These are phyloP conservation scores for Thalpophila matura DNA, from an alignment of 2,888 invertebrate genomes.

Conservation along the genomic window DNA sequence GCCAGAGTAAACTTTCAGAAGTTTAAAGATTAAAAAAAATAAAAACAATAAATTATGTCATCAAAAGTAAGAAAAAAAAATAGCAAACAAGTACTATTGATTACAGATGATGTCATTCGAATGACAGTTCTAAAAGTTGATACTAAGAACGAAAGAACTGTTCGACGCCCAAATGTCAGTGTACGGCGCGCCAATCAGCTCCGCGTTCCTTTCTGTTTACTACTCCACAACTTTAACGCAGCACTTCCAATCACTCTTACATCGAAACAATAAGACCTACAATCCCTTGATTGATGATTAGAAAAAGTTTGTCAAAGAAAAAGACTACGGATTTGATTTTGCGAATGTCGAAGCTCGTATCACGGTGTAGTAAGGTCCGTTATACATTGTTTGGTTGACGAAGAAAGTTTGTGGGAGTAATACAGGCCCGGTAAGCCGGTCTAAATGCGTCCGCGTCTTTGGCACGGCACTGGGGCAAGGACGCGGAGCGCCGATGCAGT, in stretches of 20 bases:
- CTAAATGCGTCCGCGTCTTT: slow-evolving; percentile 85
- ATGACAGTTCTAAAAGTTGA: slow-evolving; percentile 68
- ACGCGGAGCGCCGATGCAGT: slow-evolving; percentile 85
- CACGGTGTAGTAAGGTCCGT: slow-evolving; percentile 72
- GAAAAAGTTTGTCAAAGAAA: slow-evolving; percentile 73
- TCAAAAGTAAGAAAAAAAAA: neutral
- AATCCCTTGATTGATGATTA: slow-evolving; percentile 65
- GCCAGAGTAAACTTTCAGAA: neutral
- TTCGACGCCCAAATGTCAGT: slow-evolving; percentile 83
- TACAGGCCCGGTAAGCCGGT: slow-evolving; percentile 80
- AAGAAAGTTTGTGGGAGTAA: slow-evolving; percentile 79
- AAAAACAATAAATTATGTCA: neutral
- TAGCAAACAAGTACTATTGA: slow-evolving; percentile 57
- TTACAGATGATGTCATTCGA: slow-evolving; percentile 68
- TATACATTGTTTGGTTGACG: slow-evolving; percentile 73
- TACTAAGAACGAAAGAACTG: slow-evolving; percentile 73
- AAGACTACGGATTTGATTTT: slow-evolving; percentile 66
- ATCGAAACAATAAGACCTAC: slow-evolving; percentile 70
- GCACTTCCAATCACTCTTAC: slow-evolving; percentile 63
- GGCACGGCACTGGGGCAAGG: slow-evolving; percentile 89
- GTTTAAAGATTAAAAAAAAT: neutral
- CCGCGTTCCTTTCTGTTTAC: slow-evolving; percentile 79
- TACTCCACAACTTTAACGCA: slow-evolving; percentile 57
- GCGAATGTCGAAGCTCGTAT: slow-evolving; percentile 68
- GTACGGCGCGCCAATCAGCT: slow-evolving; percentile 74